These are phyloP conservation scores for Eilema griseolum DNA, from an alignment of 2,888 invertebrate genomes.

Conservation along the genomic window DNA sequence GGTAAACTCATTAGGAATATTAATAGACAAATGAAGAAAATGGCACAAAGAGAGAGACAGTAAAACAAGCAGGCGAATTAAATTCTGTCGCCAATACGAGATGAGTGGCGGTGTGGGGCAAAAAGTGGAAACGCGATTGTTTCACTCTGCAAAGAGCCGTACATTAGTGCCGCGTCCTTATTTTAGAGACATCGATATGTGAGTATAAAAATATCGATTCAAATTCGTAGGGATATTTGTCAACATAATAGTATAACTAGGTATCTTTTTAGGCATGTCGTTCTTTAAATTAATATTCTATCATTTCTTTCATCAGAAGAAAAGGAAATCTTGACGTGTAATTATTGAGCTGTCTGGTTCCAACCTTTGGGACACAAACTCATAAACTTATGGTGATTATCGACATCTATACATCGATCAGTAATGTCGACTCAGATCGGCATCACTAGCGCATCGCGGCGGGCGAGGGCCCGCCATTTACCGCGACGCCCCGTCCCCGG, in stretches of 20 bases:
- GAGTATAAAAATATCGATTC: not conserved
- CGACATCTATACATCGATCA: conserved; percentile 58
- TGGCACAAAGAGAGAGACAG: conserved; percentile 65
- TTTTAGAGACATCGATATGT: conserved; percentile 57
- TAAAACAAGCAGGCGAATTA: conserved; percentile 75
- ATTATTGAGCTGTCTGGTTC: not conserved
- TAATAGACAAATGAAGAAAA: conserved; percentile 61
- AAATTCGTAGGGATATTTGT: not conserved
- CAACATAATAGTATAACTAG: not conserved
- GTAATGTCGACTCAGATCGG: conserved; percentile 51
- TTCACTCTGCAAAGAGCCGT: conserved; percentile 64
- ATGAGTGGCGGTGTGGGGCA: conserved; percentile 70
- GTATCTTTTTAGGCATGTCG: not conserved
- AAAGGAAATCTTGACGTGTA: not conserved
- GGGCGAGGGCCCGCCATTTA: conserved; percentile 74
- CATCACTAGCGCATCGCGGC: conserved; percentile 69
- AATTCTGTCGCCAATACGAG: conserved; percentile 77
- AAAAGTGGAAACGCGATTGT: conserved; percentile 76
- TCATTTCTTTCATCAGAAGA: not conserved
- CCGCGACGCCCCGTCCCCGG: conserved; percentile 71
- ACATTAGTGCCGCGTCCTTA: conserved; percentile 52
- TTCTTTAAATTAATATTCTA: not conserved
- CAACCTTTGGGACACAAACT: not conserved
- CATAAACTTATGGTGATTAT: conserved; percentile 9
- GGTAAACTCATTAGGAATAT: conserved; percentile 69